Conservation (phyloP, 2,888 invertebrate species). For the Callosobruchus maculatus region DNA sequence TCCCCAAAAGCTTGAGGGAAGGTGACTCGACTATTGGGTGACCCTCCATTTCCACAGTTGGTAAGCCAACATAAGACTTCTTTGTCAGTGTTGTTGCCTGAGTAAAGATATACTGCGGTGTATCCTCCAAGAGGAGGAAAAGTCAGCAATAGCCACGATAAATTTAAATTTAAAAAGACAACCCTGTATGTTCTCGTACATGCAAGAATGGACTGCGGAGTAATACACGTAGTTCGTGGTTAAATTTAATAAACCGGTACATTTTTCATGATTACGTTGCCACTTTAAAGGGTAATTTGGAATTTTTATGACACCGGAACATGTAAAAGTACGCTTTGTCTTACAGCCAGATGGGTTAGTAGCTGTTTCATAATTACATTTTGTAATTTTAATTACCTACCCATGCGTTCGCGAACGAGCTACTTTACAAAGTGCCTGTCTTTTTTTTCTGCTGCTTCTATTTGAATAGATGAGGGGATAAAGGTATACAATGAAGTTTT, state of each 20-base stretch:
- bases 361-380: background rate
- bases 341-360: background rate
- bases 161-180: too few relatives aligned
- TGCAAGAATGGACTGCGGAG: background rate
- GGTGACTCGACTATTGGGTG: too few relatives aligned
- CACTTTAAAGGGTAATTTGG: conserved; percentile 8
- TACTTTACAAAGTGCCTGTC: background rate
- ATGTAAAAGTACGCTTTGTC: background rate
- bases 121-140: too few relatives aligned
- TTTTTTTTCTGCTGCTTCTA: background rate
- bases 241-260: conserved; percentile 14
- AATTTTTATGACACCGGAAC: conserved; percentile 1
- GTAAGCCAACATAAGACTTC: too few relatives aligned
- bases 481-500: background rate
- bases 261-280: conserved; percentile 13
- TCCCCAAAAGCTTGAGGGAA: too few relatives aligned
- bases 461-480: background rate
- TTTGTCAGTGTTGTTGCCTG: too few relatives aligned
- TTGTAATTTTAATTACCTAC: background rate
- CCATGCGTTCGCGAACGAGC: background rate
- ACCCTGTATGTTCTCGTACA: background rate
- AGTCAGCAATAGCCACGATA: too few relatives aligned
- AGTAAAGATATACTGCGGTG: too few relatives aligned
- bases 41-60: too few relatives aligned
- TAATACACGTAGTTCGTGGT: background rate